Evolutionary conservation across 2,113 vertebrate genomes (phyloP), one percentile per base, ranked within the genome.

Genomic region (Peromyscus polionotus): DNA sequence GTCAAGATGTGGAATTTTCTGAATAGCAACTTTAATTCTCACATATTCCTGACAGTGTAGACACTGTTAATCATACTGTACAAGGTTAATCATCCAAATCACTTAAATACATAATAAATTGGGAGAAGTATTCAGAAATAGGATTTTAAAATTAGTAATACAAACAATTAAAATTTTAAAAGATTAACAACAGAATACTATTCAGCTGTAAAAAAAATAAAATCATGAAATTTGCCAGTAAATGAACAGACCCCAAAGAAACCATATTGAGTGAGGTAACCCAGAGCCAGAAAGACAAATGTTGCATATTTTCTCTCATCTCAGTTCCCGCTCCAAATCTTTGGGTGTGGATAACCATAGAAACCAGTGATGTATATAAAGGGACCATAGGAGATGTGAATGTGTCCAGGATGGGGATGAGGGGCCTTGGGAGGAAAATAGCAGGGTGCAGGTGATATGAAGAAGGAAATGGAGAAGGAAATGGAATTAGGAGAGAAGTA

Each of bases 131-230:
- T 61, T 94, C 75, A 96, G 92, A 94, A 48, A 91, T 67, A 89
- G 63, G 54, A 87, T 87, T 90, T 80, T 93, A 31, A 95, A 85
- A 85, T 67, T 45, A 77, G 4, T 61, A 91, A 85, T 59, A 68
- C 77, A 54, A 93, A 68, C 73, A 54, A 92, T 73, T 72, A 83
- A 68, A 90, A 97, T 72, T 76, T 76, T 90, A 61, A 57, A 92
- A 95, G n/a, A 19, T 19, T 70, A 70, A 70, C 68, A 70, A n/a
- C 17, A 70, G 7, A 7, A 70, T 19, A 70, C 68, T 70, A 70
- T n/a, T 70, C 1, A 70, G 33, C 33, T n/a, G 16, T n/a, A 70
- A 70, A n/a, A 70, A 19, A 70, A 70, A 70, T n/a, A 14, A 70
- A 70, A n/a, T 19, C 68, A n/a, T 70, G 33, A n/a, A n/a, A n/a